Percentiles rank a stretch among this genome's conserved stretches.
These are phyloP conservation scores for Thermophis baileyi DNA, from an alignment of 2,113 vertebrate species.

Conservation along the genomic window DNA sequence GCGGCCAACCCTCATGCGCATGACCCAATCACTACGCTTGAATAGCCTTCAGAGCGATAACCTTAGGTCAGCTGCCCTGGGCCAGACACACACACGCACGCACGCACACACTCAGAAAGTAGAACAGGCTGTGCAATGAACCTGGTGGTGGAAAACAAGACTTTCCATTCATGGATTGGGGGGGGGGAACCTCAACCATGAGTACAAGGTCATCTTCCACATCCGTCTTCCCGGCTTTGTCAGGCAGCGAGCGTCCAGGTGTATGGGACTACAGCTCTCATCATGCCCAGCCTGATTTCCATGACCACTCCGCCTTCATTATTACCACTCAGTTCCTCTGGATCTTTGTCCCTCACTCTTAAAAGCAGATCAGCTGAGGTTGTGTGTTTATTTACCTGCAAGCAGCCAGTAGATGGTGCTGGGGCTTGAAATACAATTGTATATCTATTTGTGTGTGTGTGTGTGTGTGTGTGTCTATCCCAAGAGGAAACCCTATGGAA, in stretches of 20 bases:
- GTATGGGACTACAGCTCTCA: not conserved
- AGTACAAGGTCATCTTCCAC: not conserved
- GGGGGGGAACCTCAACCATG: not conserved
- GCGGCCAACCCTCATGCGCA: conserved; percentile 3
- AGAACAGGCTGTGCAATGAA: not conserved
- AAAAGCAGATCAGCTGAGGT: not conserved
- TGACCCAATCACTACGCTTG: not conserved
- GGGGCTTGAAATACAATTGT: not conserved
- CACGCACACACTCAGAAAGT: not conserved
- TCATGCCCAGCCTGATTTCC: not conserved
- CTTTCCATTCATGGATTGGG: not conserved
- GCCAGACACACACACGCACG: not conserved
- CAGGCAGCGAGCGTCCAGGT: not conserved
- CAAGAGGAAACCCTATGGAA: not conserved
- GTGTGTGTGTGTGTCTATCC: not conserved
- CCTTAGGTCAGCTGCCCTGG: not conserved
- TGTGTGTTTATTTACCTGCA: not conserved
- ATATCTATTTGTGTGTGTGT: no score
- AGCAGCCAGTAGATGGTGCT: conserved; percentile 1
- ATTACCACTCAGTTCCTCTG: not conserved
- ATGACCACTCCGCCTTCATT: not conserved
- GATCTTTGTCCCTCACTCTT: not conserved
- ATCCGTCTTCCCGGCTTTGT: not conserved
- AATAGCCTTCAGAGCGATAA: not conserved
- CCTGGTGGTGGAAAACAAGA: not conserved